Evolutionary conservation across 1,140 invertebrate genomes (phyloP), one percentile per base, ranked within the genome.

Genomic region (Bombus difficillimus): DNA sequence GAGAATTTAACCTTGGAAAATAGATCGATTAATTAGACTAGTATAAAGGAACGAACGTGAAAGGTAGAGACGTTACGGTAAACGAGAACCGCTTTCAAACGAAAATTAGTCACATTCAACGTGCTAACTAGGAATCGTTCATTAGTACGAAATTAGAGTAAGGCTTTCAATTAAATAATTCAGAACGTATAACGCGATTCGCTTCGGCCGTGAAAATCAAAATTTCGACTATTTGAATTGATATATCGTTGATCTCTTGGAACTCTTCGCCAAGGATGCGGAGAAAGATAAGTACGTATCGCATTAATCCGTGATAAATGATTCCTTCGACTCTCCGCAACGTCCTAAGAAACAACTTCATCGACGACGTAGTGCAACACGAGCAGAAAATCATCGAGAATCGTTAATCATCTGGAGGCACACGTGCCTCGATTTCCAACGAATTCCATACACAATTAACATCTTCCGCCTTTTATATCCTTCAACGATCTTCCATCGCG

Each of bases 361-460:
- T 37, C 47, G 32, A 57, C 32, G 12, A 57, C 53, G n/a, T 9
- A 4, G 10, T 0, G 32, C 34, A 13, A 76, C 13, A 12, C 18
- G 25, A 75, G 13, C 74, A 15, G 74, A 37, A n/a, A 76, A 12
- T n/a, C 53, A 10, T 57, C 25, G 34, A 57, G 34, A n/a, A 59
- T 57, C 74, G 57, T 76, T 53, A 59, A 76, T 76, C 74, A 76
- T 57, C 18, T 6, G 0, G 1, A 13, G 13, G 34, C 47, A 37
- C 47, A 59, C 74, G 53, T 39, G 47, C 25, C 34, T 6, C 18
- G 43, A 53, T 75, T 75, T 15, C 6, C n/a, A 75, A 22, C 53
- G 74, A 76, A 59, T 57, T 76, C 74, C 74, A 37, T 15, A 18
- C 47, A 18, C 47, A n/a, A 76, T 76, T 76, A 76, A 76, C 34